These are phyloP conservation scores for Herminia tarsipennalis DNA, from an alignment of 2,888 invertebrate species.

Conservation along the genomic window DNA sequence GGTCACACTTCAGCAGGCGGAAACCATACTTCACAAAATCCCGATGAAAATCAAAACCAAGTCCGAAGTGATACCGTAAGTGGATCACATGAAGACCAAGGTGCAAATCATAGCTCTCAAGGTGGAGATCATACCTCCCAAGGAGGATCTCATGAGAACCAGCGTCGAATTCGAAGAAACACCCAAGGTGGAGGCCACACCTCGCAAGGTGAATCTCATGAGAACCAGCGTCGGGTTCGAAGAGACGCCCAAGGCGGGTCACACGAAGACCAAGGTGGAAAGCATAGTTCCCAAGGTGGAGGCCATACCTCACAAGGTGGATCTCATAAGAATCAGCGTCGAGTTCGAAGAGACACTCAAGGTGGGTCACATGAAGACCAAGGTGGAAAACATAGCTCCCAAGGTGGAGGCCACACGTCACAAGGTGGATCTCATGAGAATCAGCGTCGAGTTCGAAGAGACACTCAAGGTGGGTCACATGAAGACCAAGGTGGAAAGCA, in stretches of 20 bases:
- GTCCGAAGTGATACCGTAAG: background rate
- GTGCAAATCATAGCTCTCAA: slow-evolving; percentile 20
- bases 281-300: background rate
- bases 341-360: background rate
- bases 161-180: slow-evolving; percentile 9
- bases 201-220: background rate
- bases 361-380: slow-evolving; percentile 4
- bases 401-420: slow-evolving; percentile 10
- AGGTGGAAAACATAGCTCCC: slow-evolving; percentile 20
- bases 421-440: slow-evolving; percentile 29
- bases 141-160: slow-evolving; percentile 27
- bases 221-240: slow-evolving; percentile 21
- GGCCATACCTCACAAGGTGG: background rate
- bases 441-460: background rate
- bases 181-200: background rate
- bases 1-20: background rate
- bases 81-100: slow-evolving; percentile 6
- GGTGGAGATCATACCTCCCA: slow-evolving; percentile 12
- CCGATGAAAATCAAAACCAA: background rate
- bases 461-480: background rate
- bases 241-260: slow-evolving; percentile 13
- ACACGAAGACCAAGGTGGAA: slow-evolving; percentile 1
- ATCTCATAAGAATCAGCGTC: slow-evolving; percentile 15
- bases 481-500: background rate
- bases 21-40: background rate